Percentiles rank a stretch among this genome's conserved stretches.
Evolutionary conservation across 2,113 vertebrate genomes (phyloP).

Genomic region (Ceyx melanurus): DNA sequence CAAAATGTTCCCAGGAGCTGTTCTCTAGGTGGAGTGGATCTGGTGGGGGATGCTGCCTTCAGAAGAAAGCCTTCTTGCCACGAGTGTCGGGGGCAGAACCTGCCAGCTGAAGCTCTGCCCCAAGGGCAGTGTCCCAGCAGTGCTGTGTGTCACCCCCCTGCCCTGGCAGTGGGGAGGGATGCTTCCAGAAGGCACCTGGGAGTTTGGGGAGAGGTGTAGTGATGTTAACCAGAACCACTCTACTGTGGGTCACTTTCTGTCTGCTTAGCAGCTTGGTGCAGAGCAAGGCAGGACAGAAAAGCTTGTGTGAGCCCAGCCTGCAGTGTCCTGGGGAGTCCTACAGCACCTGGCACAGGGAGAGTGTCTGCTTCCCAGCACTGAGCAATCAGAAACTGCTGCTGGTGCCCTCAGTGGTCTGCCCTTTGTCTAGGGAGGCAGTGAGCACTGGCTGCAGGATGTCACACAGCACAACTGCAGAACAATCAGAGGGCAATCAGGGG

Average conservation of each 20-base stretch:
- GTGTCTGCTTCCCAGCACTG: background rate
- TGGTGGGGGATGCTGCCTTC: constrained; percentile 42
- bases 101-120: background rate
- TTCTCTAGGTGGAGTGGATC: constrained; percentile 48
- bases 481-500: background rate
- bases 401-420: background rate
- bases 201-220: background rate
- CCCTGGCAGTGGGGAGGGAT: background rate
- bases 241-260: background rate
- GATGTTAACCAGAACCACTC: background rate
- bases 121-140: background rate
- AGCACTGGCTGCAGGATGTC: background rate
- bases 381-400: background rate
- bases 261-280: background rate
- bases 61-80: constrained; percentile 18
- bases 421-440: background rate
- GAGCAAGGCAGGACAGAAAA: background rate
- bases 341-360: background rate
- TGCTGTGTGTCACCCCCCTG: background rate
- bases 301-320: background rate
- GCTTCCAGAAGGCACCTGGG: constrained; percentile 23
- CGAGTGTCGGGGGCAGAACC: background rate
- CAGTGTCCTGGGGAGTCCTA: background rate
- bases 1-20: constrained; percentile 68
- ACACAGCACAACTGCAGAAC: background rate